Evolutionary conservation across 2,113 vertebrate species (phyloP).

Genomic region (Nibea coibor): DNA sequence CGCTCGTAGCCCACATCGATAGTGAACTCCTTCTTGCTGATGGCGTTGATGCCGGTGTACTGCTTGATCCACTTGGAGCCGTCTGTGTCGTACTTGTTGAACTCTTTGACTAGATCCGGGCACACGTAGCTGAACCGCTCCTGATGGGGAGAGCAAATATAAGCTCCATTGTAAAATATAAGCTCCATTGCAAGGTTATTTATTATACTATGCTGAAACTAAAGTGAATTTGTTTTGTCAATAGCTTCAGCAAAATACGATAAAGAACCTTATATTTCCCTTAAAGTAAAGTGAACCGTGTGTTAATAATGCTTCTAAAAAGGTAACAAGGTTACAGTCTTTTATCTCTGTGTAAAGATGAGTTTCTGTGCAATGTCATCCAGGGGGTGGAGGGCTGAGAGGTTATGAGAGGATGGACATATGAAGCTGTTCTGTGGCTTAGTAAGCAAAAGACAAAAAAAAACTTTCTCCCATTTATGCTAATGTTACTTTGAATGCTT

Average conservation of each 20-base stretch:
- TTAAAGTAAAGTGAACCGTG: background rate
- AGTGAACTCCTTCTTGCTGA: constrained; percentile 98
- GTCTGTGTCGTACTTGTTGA: constrained; percentile 97
- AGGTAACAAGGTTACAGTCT: background rate
- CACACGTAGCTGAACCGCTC: constrained; percentile 98
- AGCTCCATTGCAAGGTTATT: too few species aligned
- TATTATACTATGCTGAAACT: too few species aligned
- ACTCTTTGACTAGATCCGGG: constrained; percentile 98
- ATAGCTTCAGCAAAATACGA: too few species aligned
- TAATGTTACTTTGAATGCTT: too few species aligned
- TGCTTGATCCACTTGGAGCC: constrained; percentile 99
- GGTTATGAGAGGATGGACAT: background rate
- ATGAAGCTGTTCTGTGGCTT: background rate
- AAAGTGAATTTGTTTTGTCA: too few species aligned
- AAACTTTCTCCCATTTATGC: too few species aligned
- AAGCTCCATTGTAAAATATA: background rate
- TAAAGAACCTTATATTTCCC: too few species aligned
- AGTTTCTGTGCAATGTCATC: background rate
- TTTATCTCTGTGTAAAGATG: background rate
- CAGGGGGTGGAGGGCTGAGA: background rate
- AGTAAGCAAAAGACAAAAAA: too few species aligned
- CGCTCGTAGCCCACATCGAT: constrained; percentile 98
- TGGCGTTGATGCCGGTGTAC: constrained; percentile 96
- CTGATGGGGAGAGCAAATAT: constrained; percentile 69
- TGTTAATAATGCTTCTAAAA: too few species aligned